Base-by-base conservation (phyloP, 2,888 invertebrate genomes). In the Cyclophora albipunctata region DNA sequence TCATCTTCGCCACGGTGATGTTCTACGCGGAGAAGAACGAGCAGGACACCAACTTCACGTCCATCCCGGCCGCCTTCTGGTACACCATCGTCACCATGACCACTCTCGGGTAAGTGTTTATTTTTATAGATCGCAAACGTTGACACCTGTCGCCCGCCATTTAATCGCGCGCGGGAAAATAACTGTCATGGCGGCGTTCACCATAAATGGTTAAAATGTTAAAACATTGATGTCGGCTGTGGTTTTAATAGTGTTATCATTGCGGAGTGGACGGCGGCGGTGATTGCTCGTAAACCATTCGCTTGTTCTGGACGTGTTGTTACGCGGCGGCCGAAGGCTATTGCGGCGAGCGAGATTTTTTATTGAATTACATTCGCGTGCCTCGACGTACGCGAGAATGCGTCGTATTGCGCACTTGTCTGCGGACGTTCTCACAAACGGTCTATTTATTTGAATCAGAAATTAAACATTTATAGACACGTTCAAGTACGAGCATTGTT, bases 21-120 rank as follows among this genome's bases (percentile, higher is more conserved):
- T 99, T 98, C 91, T 99, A 99, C 90, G 98, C 99, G 48, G 99
- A 99, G 91, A 99, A 99, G 90, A 98, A 98, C 82, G 98, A 98
- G 63, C 94, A 94, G 71, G 95, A 95, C 69, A 99, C 99, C 50
- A 96, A 96, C 84, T 99, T 99, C 91, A 99, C 98, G 59, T 98
- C 98, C 81, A 99, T 99, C 90, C 99, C 99, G 54, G 98, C 98
- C 50, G 98, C 99, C 65, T 99, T 99, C 89, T 99, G 99, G 99
- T 99, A 99, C 91, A 99, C 99, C 77, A 99, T 99, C 77, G 99
- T 99, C 77, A 99, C 99, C 65, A 99, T 99, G 98, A 99, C 99
- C 55, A 99, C 99, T 47, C 90, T 99, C 62, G 98, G 99, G 98
- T 99, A 87, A 96, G 96, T 94, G 48, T 42, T 57, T 52, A 59